A percentile compares a stretch with the other conserved stretches of the same genome.
Conservation (phyloP, 2,113 vertebrate species). For the Heliornis fulica region DNA sequence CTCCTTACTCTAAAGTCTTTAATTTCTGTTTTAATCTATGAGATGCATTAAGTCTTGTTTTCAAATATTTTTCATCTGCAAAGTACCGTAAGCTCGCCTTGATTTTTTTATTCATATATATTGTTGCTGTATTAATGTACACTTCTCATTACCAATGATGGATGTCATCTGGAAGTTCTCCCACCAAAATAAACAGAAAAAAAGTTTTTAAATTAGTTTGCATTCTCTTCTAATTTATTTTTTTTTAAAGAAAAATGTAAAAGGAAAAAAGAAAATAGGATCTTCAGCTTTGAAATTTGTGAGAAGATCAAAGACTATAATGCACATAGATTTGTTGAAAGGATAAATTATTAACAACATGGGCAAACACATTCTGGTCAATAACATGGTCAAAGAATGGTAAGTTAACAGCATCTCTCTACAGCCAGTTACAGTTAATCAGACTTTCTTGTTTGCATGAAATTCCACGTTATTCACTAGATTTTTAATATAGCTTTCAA, state of each 20-base stretch:
- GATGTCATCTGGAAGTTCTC: constrained; percentile 33
- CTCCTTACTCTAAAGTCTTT: constrained; percentile 77
- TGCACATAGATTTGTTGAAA: constrained; percentile 80
- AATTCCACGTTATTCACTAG: background rate
- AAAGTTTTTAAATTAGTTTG: constrained; percentile 54
- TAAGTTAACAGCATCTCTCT: constrained; percentile 17
- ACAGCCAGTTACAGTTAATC: constrained; percentile 2
- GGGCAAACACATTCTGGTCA: constrained; percentile 68
- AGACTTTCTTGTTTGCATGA: constrained; percentile 14
- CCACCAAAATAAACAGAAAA: background rate
- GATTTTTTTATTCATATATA: constrained; percentile 56
- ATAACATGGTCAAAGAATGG: constrained; percentile 67
- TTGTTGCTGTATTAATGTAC: constrained; percentile 35
- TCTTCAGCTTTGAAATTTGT: constrained; percentile 73
- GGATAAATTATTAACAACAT: constrained; percentile 80
- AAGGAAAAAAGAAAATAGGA: constrained; percentile 46
- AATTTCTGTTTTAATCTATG: constrained; percentile 83
- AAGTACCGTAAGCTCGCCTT: constrained; percentile 56
- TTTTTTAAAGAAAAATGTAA: background rate
- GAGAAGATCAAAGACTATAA: constrained; percentile 79
- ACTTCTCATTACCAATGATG: constrained; percentile 49
- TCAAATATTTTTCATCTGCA: constrained; percentile 71
- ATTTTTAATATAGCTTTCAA: background rate
- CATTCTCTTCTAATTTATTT: background rate
- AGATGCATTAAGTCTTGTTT: constrained; percentile 71